These are phyloP conservation scores for Drosophila ercepeae DNA, from an alignment of 1,140 invertebrate genomes.

Conservation along the genomic window DNA sequence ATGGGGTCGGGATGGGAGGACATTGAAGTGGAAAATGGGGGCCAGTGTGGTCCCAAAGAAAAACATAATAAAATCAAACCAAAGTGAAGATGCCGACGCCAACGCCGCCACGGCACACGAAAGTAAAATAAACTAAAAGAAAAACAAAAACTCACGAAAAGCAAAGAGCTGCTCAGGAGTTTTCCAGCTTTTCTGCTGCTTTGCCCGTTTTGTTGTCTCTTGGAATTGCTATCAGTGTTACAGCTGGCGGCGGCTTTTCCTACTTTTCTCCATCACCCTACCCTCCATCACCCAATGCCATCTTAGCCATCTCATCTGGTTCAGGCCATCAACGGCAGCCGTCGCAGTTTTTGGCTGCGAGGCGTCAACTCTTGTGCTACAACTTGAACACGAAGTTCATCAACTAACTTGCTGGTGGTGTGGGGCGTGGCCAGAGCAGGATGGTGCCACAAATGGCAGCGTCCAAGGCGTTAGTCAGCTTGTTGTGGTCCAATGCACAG, in stretches of 20 bases:
- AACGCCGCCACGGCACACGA: slow-evolving; percentile 64
- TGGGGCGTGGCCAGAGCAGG: not conserved
- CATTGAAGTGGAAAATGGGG: slow-evolving; percentile 16
- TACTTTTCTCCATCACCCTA: not conserved
- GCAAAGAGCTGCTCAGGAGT: slow-evolving; percentile 56
- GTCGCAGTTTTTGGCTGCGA: slow-evolving; percentile 66
- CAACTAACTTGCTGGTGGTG: slow-evolving; percentile 58
- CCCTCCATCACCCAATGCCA: slow-evolving; percentile 6
- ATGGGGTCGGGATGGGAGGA: not conserved
- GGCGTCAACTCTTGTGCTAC: slow-evolving; percentile 81
- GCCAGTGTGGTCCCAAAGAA: slow-evolving; percentile 74
- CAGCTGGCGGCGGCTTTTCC: slow-evolving; percentile 64
- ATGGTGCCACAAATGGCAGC: slow-evolving; percentile 69
- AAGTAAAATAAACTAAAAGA: slow-evolving; percentile 82
- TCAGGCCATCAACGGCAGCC: slow-evolving; percentile 53
- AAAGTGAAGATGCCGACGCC: slow-evolving; percentile 69
- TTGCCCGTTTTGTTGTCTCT: slow-evolving; percentile 68
- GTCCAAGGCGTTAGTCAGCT: slow-evolving; percentile 69
- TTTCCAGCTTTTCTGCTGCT: not conserved
- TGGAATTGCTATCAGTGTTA: slow-evolving; percentile 81
- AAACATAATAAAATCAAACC: slow-evolving; percentile 82
- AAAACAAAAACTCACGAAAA: slow-evolving; percentile 79
- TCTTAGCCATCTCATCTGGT: slow-evolving; percentile 5
- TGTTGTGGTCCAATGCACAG: slow-evolving; percentile 32
- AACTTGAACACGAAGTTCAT: slow-evolving; percentile 82